Evolutionary conservation across 1,140 invertebrate genomes (phyloP).

Genomic region (Goniozus legneri): DNA sequence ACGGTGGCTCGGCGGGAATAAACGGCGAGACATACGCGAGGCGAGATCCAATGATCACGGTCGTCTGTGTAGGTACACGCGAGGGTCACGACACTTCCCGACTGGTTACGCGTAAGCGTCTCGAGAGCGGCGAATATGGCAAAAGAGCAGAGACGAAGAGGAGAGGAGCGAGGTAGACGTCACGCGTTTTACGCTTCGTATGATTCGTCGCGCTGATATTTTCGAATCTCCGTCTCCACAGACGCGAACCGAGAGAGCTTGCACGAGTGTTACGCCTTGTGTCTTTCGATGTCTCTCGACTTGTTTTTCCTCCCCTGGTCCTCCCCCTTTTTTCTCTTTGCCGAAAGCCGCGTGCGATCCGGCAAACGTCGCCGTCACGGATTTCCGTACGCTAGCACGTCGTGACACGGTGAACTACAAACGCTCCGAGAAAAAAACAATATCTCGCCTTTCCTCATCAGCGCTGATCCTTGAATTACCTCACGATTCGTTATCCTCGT

Average conservation of each 20-base stretch:
- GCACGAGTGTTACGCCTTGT: not conserved
- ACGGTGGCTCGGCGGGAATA: conserved; percentile 2
- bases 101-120: no score
- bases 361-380: conserved; percentile 9
- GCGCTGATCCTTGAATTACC: no score
- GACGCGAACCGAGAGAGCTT: not conserved
- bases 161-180: no score
- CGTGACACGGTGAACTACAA: no score
- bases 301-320: not conserved
- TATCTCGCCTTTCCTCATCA: no score
- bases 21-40: no score
- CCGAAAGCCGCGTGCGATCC: not conserved
- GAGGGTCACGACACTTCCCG: no score
- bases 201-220: conserved; percentile 13
- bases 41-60: no score
- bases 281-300: not conserved
- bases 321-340: conserved; percentile 5
- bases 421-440: no score
- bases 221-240: conserved; percentile 6
- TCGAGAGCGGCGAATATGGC: not conserved
- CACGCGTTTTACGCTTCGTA: conserved; percentile 9
- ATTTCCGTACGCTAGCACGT: not conserved
- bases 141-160: no score
- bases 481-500: no score
- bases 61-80: no score